Evolutionary conservation across 2,797 vertebrate species (phyloP), one percentile per base, ranked within the genome.

Genomic region (Megalops cyprinoides): DNA sequence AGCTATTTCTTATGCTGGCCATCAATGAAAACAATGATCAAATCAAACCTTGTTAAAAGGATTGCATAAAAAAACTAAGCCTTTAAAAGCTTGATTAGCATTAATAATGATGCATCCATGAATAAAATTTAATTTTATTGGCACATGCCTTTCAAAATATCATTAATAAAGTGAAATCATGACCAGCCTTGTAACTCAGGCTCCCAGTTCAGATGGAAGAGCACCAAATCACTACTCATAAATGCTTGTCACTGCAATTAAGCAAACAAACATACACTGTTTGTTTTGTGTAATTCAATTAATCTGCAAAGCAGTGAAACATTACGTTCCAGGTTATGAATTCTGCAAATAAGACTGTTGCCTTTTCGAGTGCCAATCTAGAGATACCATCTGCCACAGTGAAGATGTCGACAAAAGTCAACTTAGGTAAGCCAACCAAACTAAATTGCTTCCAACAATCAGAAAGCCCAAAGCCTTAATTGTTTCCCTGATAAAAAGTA

Each of bases 1-100:
- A 58, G 46, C 49, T 77, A 67, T 60, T 82, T 87, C 58, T 75
- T 31, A 25, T 69, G 76, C n/a, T 58, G 42, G 60, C 48, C 42
- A 49, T 84, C 58, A 79, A 83, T 82, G 82, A 82, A 84, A 78
- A 34, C 1, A 76, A 56, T 74, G 79, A 69, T 53, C 7, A 60
- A 44, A 48, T 75, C 48, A 80, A 82, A 85, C 14, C 15, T 42
- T 14, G 37, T 48, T 44, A 79, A 84, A 88, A 75, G 20, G 55
- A 28, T 62, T n/a, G n/a, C n/a, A 76, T 65, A 14, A 65, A 65
- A 58, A 51, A 60, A 25, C 60, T 74, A 10, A 20, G 15, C 60
- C 14, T 37, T 74, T 56, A 51, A 56, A 80, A 74, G 69, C 53
- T 51, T 25, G 34, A 79, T 23, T 3, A n/a, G 31, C n/a, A n/a